Evolutionary conservation across 2,888 invertebrate genomes (phyloP).

Genomic region (Drosophila cognata): DNA sequence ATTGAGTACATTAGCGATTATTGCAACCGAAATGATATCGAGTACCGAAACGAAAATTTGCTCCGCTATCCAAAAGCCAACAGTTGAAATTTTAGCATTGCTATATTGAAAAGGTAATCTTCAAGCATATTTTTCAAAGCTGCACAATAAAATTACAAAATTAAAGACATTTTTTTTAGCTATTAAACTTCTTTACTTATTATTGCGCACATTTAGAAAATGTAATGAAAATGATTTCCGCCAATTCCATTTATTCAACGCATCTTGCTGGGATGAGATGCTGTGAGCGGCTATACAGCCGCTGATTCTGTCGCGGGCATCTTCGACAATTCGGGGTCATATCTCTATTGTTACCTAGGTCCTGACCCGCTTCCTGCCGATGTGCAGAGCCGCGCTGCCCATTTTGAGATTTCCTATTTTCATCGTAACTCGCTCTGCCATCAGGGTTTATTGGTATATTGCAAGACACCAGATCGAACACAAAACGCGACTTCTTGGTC

Average conservation of each 20-base stretch:
- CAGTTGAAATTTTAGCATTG: not conserved
- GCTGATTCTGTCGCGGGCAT: not conserved
- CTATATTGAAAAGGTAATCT: not conserved
- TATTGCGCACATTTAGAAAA: not conserved
- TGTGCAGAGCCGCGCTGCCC: not conserved
- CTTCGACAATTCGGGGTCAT: not conserved
- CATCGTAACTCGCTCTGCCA: too few species aligned
- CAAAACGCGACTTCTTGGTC: slow-evolving; percentile 79
- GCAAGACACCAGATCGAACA: slow-evolving; percentile 81
- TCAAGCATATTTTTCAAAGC: not conserved
- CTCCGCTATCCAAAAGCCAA: not conserved
- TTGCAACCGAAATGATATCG: not conserved
- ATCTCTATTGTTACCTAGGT: not conserved
- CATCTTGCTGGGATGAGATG: not conserved
- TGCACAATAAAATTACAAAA: not conserved
- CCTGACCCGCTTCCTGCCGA: not conserved
- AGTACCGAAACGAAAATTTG: not conserved
- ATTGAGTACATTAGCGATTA: slow-evolving; percentile 3
- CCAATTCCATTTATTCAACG: not conserved
- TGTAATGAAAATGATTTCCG: not conserved
- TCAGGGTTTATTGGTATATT: slow-evolving; percentile 51
- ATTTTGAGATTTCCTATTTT: not conserved
- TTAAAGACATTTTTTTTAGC: not conserved
- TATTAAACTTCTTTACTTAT: not conserved
- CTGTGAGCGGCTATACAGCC: not conserved